Conservation (phyloP, 2,113 vertebrate genomes). For the Odobenus rosmarus region DNA sequence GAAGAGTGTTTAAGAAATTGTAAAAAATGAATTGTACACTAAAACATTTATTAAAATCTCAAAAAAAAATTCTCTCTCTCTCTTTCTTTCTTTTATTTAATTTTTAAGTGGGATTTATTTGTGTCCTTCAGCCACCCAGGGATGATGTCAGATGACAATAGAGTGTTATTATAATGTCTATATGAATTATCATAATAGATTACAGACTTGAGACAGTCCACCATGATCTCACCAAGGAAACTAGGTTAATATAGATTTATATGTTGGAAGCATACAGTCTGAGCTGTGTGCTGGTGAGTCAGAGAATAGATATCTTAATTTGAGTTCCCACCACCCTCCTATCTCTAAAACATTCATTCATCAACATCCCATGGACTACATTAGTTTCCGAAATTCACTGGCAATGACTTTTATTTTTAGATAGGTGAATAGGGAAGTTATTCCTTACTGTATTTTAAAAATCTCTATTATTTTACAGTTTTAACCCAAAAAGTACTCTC, state of each 20-base stretch:
- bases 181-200: background rate
- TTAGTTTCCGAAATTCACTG: conserved; percentile 6
- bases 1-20: background rate
- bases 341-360: background rate
- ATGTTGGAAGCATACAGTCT: background rate
- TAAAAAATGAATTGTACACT: background rate
- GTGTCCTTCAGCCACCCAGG: background rate
- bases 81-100: background rate
- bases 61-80: background rate
- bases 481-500: background rate
- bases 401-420: background rate
- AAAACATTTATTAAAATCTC: background rate
- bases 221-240: conserved; percentile 16
- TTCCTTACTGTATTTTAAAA: background rate
- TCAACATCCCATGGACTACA: background rate
- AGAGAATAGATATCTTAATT: background rate
- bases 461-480: background rate
- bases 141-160: background rate
- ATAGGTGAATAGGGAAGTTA: background rate
- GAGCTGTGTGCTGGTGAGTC: background rate
- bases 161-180: background rate
- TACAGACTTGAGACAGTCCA: background rate
- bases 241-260: background rate
- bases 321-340: background rate
- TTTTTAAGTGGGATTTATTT: background rate